phyloP scores from a whole-genome alignment of 92 coral and sea anemone genomes.

The Montipora capitata region DNA sequence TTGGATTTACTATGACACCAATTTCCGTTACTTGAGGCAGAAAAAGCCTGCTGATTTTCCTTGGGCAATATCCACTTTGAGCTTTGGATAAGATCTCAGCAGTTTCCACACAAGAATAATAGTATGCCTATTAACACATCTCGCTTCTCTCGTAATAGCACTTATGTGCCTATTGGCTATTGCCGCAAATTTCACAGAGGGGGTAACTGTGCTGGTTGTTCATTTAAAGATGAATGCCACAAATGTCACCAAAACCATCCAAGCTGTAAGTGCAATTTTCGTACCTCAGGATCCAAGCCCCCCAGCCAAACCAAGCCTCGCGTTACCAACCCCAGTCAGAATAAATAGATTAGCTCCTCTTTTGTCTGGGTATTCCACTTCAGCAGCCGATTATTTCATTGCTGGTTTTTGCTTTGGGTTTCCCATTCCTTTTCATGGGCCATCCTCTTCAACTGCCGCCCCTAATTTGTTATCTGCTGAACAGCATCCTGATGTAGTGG shows the following conservation, averaged over 20 bases:
- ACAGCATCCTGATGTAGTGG: conserved; percentile 33
- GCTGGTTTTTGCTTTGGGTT: conserved; percentile 34
- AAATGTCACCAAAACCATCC: conserved; percentile 33
- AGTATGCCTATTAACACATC: not conserved
- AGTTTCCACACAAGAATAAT: conserved; percentile 1
- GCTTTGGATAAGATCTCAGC: conserved; percentile 66
- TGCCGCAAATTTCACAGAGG: conserved; percentile 60
- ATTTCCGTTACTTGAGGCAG: conserved; percentile 54
- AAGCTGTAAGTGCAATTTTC: conserved; percentile 39
- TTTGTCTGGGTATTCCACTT: conserved; percentile 31
- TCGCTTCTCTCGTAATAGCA: not conserved
- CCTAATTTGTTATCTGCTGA: conserved; percentile 26
- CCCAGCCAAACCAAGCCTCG: conserved; percentile 22
- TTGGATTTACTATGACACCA: conserved; percentile 47
- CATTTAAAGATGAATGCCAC: conserved; percentile 30
- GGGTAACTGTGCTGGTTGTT: conserved; percentile 32
- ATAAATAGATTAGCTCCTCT: conserved; percentile 48
- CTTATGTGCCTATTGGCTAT: conserved; percentile 37
- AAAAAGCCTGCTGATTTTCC: conserved; percentile 26
- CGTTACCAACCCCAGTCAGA: conserved; percentile 34
- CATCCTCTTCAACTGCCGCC: conserved; percentile 30
- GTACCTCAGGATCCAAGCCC: conserved; percentile 27
- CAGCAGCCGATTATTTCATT: conserved; percentile 16
- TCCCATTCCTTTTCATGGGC: conserved; percentile 42
- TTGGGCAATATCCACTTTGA: conserved; percentile 68